phyloP scores from a whole-genome alignment of 2,888 invertebrate genomes.

The Chymomyza procnemis region DNA sequence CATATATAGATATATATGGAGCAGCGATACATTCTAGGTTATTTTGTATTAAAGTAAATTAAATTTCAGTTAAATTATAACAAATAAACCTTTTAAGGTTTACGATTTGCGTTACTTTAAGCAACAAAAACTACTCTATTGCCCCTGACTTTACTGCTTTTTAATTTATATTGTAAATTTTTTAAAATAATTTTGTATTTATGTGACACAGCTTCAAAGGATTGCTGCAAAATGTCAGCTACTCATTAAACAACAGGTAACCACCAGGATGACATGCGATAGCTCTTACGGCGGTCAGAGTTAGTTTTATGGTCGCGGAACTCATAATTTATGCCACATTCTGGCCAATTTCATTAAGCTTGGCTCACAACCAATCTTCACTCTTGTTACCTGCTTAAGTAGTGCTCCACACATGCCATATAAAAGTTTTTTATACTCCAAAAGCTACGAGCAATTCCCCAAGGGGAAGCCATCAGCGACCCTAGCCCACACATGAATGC shows the following conservation, averaged over 20 bases:
- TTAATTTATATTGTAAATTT: too few species aligned
- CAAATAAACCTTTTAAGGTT: too few species aligned
- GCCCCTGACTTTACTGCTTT: too few species aligned
- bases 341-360: constrained; percentile 30
- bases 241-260: constrained; percentile 14
- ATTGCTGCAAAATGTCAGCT: constrained; percentile 5
- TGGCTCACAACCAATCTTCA: constrained; percentile 14
- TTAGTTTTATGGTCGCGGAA: constrained; percentile 52
- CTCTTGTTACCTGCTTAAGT: constrained; percentile 48
- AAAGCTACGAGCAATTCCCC: constrained; percentile 32
- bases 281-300: constrained; percentile 10
- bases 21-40: too few species aligned
- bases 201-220: neutral
- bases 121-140: too few species aligned
- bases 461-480: neutral
- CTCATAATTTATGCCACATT: constrained; percentile 61
- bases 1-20: constrained; percentile 2
- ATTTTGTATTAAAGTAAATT: too few species aligned
- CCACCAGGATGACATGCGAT: constrained; percentile 50
- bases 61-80: too few species aligned
- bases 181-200: too few species aligned
- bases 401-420: constrained; percentile 28
- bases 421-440: constrained; percentile 60
- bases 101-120: too few species aligned
- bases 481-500: constrained; percentile 17